Percentiles rank a stretch among this genome's conserved stretches.
These are phyloP conservation scores for Meda fulgida DNA, from an alignment of 2,797 vertebrate species.

Conservation along the genomic window DNA sequence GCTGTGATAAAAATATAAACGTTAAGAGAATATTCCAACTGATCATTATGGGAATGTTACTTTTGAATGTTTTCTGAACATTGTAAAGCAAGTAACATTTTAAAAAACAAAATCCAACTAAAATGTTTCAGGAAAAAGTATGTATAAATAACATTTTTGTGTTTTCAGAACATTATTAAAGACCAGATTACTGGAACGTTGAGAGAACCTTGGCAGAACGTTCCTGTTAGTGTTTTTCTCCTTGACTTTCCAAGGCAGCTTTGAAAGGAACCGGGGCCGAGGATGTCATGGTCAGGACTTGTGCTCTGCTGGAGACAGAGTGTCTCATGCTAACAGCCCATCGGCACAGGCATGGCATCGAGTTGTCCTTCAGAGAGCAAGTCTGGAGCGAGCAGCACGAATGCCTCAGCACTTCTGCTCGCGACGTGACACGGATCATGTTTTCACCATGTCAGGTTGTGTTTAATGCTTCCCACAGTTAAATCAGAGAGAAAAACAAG, in stretches of 20 bases:
- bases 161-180: background rate
- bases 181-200: background rate
- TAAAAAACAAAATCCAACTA: too few species aligned
- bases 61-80: background rate
- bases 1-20: too few species aligned
- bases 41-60: background rate
- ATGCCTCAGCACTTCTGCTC: slow-evolving; percentile 31
- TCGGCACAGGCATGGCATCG: slow-evolving; percentile 10
- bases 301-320: background rate
- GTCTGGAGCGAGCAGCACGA: background rate
- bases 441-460: slow-evolving; percentile 45
- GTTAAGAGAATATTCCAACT: background rate
- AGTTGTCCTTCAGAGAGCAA: slow-evolving; percentile 31
- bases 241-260: background rate
- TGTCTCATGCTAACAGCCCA: background rate
- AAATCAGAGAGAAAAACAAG: background rate
- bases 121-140: background rate
- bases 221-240: background rate
- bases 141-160: background rate
- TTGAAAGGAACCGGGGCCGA: background rate
- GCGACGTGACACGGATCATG: slow-evolving; percentile 27
- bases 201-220: background rate
- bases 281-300: background rate
- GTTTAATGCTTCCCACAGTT: slow-evolving; percentile 32
- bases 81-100: background rate